phyloP scores from a whole-genome alignment of 2,888 invertebrate species.

The Drosophila percnosoma region DNA sequence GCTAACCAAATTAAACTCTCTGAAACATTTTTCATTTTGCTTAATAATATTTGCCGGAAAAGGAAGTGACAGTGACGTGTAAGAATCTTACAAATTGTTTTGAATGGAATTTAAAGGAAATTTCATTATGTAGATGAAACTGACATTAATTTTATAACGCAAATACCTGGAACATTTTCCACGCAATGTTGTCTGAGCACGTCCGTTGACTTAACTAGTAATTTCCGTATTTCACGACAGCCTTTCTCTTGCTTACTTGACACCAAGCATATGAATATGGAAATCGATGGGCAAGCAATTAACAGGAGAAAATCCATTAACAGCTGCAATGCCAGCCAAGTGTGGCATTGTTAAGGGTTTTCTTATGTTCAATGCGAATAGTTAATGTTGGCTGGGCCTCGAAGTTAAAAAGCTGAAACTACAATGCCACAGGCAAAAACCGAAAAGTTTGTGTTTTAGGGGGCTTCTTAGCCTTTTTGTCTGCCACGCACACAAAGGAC shows the following conservation, averaged over 20 bases:
- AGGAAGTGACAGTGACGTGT: slow-evolving; percentile 12
- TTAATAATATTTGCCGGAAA: background rate
- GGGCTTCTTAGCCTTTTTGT: background rate
- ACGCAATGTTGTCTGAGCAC: slow-evolving; percentile 1
- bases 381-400: background rate
- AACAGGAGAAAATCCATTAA: slow-evolving; percentile 34
- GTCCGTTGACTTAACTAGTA: slow-evolving; percentile 1
- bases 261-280: slow-evolving; percentile 1
- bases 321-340: slow-evolving; percentile 5
- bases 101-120: slow-evolving; percentile 23
- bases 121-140: slow-evolving; percentile 3
- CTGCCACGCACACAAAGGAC: slow-evolving; percentile 29
- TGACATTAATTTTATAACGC: slow-evolving; percentile 7
- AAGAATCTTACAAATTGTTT: slow-evolving; percentile 4
- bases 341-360: slow-evolving; percentile 9
- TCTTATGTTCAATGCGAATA: slow-evolving; percentile 1
- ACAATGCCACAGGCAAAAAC: slow-evolving; percentile 22
- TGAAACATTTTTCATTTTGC: background rate
- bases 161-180: background rate
- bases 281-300: background rate
- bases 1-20: background rate
- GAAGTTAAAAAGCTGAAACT: slow-evolving; percentile 21
- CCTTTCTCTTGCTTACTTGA: background rate
- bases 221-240: background rate
- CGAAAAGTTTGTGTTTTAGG: background rate